Conservation (phyloP, 2,888 invertebrate genomes). For the Ennomos erosarius region DNA sequence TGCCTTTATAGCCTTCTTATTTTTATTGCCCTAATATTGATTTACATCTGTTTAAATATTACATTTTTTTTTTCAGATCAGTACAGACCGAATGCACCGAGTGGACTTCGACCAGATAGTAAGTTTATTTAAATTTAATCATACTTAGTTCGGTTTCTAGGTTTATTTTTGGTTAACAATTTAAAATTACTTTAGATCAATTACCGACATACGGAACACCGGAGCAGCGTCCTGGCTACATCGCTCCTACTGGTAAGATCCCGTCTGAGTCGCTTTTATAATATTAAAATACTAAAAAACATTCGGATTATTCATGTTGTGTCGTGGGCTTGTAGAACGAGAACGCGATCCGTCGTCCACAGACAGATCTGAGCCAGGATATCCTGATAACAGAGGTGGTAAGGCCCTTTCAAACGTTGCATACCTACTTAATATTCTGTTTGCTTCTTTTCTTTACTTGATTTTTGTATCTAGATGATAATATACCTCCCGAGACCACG, state of each 20-base stretch:
- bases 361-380: not conserved
- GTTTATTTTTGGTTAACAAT: slow-evolving; percentile 5
- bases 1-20: too few species aligned
- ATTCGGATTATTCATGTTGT: not conserved
- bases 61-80: slow-evolving; percentile 11
- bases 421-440: not conserved
- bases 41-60: not conserved
- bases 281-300: not conserved
- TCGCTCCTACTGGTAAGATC: slow-evolving; percentile 12
- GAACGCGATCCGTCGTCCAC: not conserved
- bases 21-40: too few species aligned
- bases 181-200: slow-evolving; percentile 18
- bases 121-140: slow-evolving; percentile 2
- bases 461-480: slow-evolving; percentile 17
- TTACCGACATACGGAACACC: slow-evolving; percentile 8
- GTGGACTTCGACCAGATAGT: slow-evolving; percentile 4
- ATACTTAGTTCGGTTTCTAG: not conserved
- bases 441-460: slow-evolving; percentile 2
- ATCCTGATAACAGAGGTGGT: slow-evolving; percentile 14
- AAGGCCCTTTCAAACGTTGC: not conserved
- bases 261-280: too few species aligned
- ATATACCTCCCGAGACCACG: not conserved
- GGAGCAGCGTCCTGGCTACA: slow-evolving; percentile 1
- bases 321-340: not conserved
- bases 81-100: slow-evolving; percentile 8